Base-by-base conservation (phyloP, 2,797 vertebrate species). In the Typhlichthys eigenmanni region DNA sequence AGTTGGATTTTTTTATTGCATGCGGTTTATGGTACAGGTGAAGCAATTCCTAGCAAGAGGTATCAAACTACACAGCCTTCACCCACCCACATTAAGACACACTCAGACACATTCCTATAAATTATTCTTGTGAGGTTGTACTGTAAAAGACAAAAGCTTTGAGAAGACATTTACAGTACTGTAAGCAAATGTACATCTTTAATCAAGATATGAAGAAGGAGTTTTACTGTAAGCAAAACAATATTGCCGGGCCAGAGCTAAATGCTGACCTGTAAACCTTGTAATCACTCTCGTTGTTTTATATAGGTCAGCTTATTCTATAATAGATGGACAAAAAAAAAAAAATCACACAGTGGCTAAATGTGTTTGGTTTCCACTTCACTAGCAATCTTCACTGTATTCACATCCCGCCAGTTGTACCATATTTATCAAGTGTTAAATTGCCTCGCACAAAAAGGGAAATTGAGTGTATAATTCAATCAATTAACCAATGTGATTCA, bases 401-500 rank as follows among this genome's bases (percentile, higher is more conserved):
- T 66, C 43, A 38, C 52, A 13, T 71, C 68, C 48, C 55, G 14
- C 52, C 1, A 29, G 61, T 60, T 72, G 60, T 68, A 60, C 61
- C 16, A 29, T 55, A 70, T 74, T 74, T 68, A 75, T 80, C 77
- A 69, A 61, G 57, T 53, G 45, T 78, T 76, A 78, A 76, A 82
- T 78, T 76, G 64, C 70, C 59, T 69, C 64, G 63, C 67, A 61
- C 1, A 11, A 55, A 72, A 72, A 78, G 68, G 58, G 61, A 82
- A 83, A 79, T 76, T 81, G 78, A 74, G 66, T 76, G 72, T 78
- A 75, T 85, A 75, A 81, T 81, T 70, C 72, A 81, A 81, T 83
- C 74, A 78, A 83, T 83, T 78, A 76, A 62, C 53, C 57, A 19
- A 71, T 47, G 52, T 55, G 11, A 80, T 78, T 69, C 52, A 46